Base-by-base conservation (phyloP, 2,113 vertebrate species). In the Melanostigma gelatinosum region DNA sequence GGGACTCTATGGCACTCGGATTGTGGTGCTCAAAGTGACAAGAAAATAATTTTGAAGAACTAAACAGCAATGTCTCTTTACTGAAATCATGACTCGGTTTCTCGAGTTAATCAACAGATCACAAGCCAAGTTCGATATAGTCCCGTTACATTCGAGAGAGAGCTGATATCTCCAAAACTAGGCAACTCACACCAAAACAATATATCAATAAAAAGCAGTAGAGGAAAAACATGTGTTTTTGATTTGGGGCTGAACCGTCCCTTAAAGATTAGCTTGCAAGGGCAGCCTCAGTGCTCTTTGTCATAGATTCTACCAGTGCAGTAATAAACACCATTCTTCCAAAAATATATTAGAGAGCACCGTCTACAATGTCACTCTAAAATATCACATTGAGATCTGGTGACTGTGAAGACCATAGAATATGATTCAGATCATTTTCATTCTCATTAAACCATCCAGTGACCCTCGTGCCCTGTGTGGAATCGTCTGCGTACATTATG, bases 401-500 rank as follows among this genome's bases (percentile, higher is more conserved):
- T 4, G 32, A 27, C 38, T 76, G 44, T 20, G 34, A 76, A 27
- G 67, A 58, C 38, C 12, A 65, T 2, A 54, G 42, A 18, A 74
- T 50, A 80, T 27, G 32, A 85, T 85, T 84, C 82, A 69, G 40
- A 79, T 64, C 6, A 65, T 89, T 88, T 80, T 80, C 69, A 84
- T 80, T 82, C 75, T 83, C 72, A 84, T 90, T 79, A 85, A 87
- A 66, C 46, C 50, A 50, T 48, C 61, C 79, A 27, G 83, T 86
- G 87, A 89, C 89, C 86, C 9, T 60, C 4, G 2, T 69, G 82
- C 60, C 84, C 83, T 67, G 18, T 34, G 16, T 46, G 38, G 24
- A 86, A 60, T 86, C 54, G 83, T 82, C 65, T 89, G 86, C 86
- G 90, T 89, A 78, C 64, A 89, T 88, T 88, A 86, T 79, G 50